These are phyloP conservation scores for Pomatostomus ruficeps DNA, from an alignment of 2,113 vertebrate genomes.

Conservation along the genomic window DNA sequence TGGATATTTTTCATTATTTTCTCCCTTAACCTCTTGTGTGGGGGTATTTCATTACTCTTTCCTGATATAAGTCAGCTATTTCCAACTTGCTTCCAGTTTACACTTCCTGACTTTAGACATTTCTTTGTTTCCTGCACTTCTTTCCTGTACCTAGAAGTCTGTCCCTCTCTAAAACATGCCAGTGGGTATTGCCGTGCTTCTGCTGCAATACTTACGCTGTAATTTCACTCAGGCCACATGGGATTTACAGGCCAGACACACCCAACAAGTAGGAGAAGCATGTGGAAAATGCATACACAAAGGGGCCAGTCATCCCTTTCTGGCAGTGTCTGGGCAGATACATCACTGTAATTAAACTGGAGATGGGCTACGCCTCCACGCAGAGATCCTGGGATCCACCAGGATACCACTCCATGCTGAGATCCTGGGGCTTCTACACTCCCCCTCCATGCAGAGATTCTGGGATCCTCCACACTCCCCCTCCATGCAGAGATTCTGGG, in stretches of 20 bases:
- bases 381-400: background rate
- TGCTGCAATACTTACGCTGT: background rate
- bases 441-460: accelerated
- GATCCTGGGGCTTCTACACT: no score
- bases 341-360: slow-evolving; percentile 14
- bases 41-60: background rate
- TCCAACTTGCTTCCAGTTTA: background rate
- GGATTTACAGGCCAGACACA: slow-evolving; percentile 30
- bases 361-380: background rate
- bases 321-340: background rate
- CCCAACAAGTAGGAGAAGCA: slow-evolving; percentile 36
- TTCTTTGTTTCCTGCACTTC: background rate
- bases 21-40: background rate
- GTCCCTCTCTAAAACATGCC: background rate
- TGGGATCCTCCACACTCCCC: background rate
- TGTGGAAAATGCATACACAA: slow-evolving; percentile 39
- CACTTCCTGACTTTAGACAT: background rate
- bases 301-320: slow-evolving; percentile 25
- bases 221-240: slow-evolving; percentile 1
- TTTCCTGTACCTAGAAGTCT: background rate
- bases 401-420: accelerated
- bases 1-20: background rate
- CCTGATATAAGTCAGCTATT: background rate
- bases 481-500: background rate
- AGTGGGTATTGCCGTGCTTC: background rate